Evolutionary conservation across 2,888 invertebrate genomes (phyloP).

Genomic region (Trachelus troglodyta): DNA sequence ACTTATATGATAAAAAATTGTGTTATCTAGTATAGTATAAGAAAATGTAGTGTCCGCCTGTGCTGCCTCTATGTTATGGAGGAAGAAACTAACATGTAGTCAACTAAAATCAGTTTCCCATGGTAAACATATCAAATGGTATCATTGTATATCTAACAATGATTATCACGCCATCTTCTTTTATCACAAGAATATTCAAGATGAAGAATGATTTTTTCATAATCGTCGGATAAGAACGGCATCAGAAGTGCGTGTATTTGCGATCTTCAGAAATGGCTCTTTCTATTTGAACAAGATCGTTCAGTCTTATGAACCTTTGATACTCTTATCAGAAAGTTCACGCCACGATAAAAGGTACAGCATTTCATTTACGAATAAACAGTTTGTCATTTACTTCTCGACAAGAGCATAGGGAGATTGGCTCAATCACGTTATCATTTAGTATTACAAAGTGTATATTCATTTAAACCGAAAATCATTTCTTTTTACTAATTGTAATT

Average conservation of each 20-base stretch:
- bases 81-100: neutral
- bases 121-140: neutral
- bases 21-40: neutral
- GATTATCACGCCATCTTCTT: neutral
- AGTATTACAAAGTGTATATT: neutral
- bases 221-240: neutral
- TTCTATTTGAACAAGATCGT: neutral
- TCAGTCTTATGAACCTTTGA: neutral
- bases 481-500: neutral
- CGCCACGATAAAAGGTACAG: neutral
- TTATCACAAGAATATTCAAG: neutral
- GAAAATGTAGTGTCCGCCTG: neutral
- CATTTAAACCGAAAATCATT: neutral
- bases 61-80: neutral
- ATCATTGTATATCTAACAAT: neutral
- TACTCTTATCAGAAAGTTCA: neutral
- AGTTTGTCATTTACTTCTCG: neutral
- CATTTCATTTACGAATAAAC: neutral
- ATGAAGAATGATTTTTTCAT: neutral
- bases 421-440: neutral
- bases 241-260: neutral
- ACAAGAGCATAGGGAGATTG: neutral
- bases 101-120: neutral
- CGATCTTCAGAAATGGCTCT: neutral
- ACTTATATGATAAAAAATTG: neutral